Evolutionary conservation across 1,140 invertebrate genomes (phyloP), one percentile per base, ranked within the genome.

Genomic region (Nephotettix cincticeps): DNA sequence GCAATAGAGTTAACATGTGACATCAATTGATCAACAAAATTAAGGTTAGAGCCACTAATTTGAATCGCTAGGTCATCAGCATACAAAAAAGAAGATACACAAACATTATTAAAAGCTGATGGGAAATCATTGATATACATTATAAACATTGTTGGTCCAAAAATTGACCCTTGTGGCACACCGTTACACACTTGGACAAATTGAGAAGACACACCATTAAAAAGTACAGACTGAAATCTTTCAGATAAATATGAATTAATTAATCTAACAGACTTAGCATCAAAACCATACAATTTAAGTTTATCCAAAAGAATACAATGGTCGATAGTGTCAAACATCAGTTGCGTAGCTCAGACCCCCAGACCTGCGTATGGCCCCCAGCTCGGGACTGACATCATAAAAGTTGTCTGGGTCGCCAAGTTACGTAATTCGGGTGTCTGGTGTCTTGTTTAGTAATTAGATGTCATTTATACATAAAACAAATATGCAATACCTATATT

Each of bases 1-100:
- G 47, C 47, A 6, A 54, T 19, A n/a, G 47, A 54, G 47, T 54
- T 54, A 54, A 54, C 13, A 21, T 54, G 47, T n/a, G 47, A 54
- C 47, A 54, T 6, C 19, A 54, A 19, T 19, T 54, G 47, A 54
- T 21, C 19, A 54, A 54, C 6, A n/a, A 6, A 54, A 54, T n/a
- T n/a, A n/a, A n/a, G n/a, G n/a, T n/a, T n/a, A n/a, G n/a, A n/a
- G n/a, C n/a, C n/a, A n/a, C n/a, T n/a, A n/a, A n/a, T n/a, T n/a
- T n/a, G n/a, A n/a, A n/a, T n/a, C n/a, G n/a, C n/a, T n/a, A n/a
- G n/a, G 23, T 11, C 47, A 11, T 54, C 9, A n/a, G 6, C 19
- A 11, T 54, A 54, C 47, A 11, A n/a, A 54, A 54, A 54, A 4
- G 47, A 54, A n/a, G 19, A 54, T 21, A 54, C 47, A 54, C 47